Percentiles rank a stretch among this genome's conserved stretches.
These are phyloP conservation scores for Mellivora capensis DNA, from an alignment of 2,113 vertebrate species.

Conservation along the genomic window DNA sequence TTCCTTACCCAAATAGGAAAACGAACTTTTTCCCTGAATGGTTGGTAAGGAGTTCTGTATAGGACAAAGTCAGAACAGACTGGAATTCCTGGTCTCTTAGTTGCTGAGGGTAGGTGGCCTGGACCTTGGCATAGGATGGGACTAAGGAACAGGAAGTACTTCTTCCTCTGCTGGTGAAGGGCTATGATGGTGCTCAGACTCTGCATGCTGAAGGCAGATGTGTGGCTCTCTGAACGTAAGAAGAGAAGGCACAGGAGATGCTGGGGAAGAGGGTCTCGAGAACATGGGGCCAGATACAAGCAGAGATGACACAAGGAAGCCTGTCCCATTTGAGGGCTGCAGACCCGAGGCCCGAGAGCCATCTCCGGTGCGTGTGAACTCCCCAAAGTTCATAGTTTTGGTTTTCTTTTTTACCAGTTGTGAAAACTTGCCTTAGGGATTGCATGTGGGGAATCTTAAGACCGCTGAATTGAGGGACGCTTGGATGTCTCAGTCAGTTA, in stretches of 20 bases:
- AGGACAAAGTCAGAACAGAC: neutral
- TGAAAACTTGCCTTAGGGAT: neutral
- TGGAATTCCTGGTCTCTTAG: neutral
- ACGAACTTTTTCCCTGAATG: neutral
- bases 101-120: fast-evolving
- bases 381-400: neutral
- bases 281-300: neutral
- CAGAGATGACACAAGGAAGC: too few species aligned
- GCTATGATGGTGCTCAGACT: too few species aligned
- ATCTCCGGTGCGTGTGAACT: fast-evolving
- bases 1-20: neutral
- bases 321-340: neutral
- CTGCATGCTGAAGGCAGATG: neutral
- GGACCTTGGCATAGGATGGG: neutral
- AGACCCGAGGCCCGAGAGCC: neutral
- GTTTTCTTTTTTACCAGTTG: neutral
- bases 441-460: neutral
- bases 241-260: neutral
- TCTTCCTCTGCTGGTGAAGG: neutral
- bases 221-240: neutral
- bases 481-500: neutral
- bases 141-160: neutral
- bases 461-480: neutral
- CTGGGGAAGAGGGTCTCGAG: neutral
- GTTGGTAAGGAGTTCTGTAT: neutral